These are phyloP conservation scores for Laspeyria flexula DNA, from an alignment of 2,888 invertebrate species.

Conservation along the genomic window DNA sequence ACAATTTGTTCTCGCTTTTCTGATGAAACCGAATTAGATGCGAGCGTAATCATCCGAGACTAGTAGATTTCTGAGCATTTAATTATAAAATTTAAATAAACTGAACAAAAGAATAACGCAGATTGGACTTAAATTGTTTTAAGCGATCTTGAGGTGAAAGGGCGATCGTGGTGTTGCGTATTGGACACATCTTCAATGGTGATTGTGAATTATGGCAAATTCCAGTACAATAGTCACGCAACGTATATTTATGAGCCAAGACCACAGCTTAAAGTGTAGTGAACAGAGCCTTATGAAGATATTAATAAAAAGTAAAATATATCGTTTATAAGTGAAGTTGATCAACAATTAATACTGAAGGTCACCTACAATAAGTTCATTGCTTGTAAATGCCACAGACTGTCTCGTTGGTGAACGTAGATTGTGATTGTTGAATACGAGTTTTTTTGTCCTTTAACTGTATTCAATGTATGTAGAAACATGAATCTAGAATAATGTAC, in stretches of 20 bases:
- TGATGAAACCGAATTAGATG: conserved; percentile 47
- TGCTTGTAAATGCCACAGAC: no score
- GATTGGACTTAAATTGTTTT: not conserved
- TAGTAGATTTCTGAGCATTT: conserved; percentile 28
- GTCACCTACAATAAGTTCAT: not conserved
- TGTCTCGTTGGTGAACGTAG: no score
- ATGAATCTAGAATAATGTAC: no score
- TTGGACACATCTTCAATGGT: not conserved
- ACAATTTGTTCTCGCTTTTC: conserved; percentile 53
- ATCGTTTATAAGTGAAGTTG: no score
- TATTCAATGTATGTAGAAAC: no score
- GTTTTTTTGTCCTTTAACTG: no score
- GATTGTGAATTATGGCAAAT: not conserved
- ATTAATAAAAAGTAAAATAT: no score
- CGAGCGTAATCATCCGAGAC: conserved; percentile 37
- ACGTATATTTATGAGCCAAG: not conserved
- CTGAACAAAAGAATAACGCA: not conserved
- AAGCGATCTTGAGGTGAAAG: not conserved
- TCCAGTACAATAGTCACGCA: not conserved
- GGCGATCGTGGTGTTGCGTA: not conserved
- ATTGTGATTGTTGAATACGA: no score
- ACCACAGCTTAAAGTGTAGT: no score
- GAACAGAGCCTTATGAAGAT: no score
- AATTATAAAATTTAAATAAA: conserved; percentile 8
- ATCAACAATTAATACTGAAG: not conserved